Base-by-base conservation (phyloP, 2,797 vertebrate species). In the Pseudocheirus occidentalis region DNA sequence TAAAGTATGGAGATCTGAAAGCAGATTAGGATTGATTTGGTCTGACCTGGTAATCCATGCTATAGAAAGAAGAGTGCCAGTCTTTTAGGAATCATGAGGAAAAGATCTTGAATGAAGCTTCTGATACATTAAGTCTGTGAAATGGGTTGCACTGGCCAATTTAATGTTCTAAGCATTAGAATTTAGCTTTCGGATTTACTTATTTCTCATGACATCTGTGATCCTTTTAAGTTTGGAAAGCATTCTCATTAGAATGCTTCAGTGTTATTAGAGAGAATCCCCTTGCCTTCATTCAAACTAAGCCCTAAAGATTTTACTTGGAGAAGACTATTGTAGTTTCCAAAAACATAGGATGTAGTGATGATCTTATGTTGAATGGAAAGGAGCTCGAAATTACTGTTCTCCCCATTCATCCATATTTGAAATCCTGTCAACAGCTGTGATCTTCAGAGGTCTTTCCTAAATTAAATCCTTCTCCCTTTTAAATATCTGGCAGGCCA, bases 311-410 rank as follows among this genome's bases (percentile, higher is more conserved):
- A 92, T 91, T 96, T 91, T 96, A 21, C n/a, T 56, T 92, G 92
- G 91, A 97, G 40, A 81, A 81, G 40, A 50, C 73, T 87, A 4
- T 46, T 50, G 40, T 50, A 81, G n/a, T n/a, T 55, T 95, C 89
- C 93, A 92, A 95, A 54, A 94, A 91, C 62, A 40, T 81, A 94
- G n/a, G 94, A n/a, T 34, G 18, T 96, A 95, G 62, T 97, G 94
- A 96, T 97, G 94, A 96, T 66, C 97, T 95, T 96, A 21, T 11
- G 27, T 93, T 90, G 81, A 46, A 58, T 96, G 16, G 81, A 94
- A 95, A 94, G 90, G 29, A 50, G 52, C 55, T 90, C 91, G 66
- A 95, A 93, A 4, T 5, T 91, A 94, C n/a, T 91, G n/a, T 50
- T 87, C 81, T 94, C 91, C 53, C n/a, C 95, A 24, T 95, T 91